Conservation (phyloP, 1,140 invertebrate genomes). For the Diabrotica undecimpunctata region DNA sequence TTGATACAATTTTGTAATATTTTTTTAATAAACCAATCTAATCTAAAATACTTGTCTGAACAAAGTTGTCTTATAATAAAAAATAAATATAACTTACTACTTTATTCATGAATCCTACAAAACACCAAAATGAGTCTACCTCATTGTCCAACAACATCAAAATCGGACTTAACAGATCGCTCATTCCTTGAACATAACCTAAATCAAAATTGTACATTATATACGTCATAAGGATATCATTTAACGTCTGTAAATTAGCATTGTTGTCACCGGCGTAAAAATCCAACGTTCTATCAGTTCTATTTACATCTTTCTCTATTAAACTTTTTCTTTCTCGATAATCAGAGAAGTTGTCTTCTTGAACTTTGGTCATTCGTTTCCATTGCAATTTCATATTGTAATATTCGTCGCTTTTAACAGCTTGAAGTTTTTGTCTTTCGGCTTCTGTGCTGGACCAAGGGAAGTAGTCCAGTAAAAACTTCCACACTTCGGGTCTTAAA, state of each 20-base stretch:
- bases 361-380: slow-evolving; percentile 81
- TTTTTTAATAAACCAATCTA: too few species aligned
- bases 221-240: slow-evolving; percentile 97
- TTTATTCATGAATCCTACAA: slow-evolving; percentile 97
- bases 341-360: slow-evolving; percentile 85
- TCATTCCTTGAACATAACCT: slow-evolving; percentile 96
- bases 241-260: slow-evolving; percentile 77
- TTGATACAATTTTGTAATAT: too few species aligned
- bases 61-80: neutral
- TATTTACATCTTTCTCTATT: slow-evolving; percentile 95
- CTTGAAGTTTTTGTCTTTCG: slow-evolving; percentile 66
- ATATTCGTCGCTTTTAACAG: slow-evolving; percentile 81
- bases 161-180: slow-evolving; percentile 91
- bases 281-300: slow-evolving; percentile 89
- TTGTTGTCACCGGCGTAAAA: slow-evolving; percentile 92
- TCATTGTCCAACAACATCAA: slow-evolving; percentile 88
- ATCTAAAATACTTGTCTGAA: neutral
- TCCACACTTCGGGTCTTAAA: slow-evolving; percentile 88
- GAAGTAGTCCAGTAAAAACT: slow-evolving; percentile 88
- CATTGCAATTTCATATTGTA: slow-evolving; percentile 96
- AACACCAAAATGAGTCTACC: slow-evolving; percentile 98
- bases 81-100: slow-evolving; percentile 60
- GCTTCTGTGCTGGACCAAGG: slow-evolving; percentile 75
- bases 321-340: slow-evolving; percentile 90
- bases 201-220: slow-evolving; percentile 99